Conservation (phyloP, 2,113 vertebrate species). For the Peromyscus polionotus region DNA sequence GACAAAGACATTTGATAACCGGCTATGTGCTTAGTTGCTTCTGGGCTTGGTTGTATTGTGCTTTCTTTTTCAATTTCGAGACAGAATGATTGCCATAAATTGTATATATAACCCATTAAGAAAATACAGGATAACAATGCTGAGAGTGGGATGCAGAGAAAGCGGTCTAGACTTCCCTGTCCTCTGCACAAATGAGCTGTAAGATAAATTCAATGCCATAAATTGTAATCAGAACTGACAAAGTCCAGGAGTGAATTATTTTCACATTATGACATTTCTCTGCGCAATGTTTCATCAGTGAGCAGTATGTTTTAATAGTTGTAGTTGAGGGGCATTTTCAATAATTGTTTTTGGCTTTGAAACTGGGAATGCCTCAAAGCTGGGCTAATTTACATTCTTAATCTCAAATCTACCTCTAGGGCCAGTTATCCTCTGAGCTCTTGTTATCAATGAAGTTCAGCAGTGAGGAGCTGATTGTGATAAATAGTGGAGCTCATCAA, state of each 20-base stretch:
- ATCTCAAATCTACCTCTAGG: background rate
- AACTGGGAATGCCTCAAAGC: background rate
- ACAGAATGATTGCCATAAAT: background rate
- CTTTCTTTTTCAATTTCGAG: background rate
- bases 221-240: background rate
- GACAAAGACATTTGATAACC: conserved; percentile 4
- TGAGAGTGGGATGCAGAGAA: fast-evolving
- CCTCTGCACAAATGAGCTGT: background rate
- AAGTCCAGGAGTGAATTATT: background rate
- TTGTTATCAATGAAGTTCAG: background rate
- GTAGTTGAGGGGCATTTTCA: background rate
- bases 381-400: background rate
- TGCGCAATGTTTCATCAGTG: background rate
- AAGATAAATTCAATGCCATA: background rate
- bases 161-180: background rate
- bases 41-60: background rate
- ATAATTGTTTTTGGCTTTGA: background rate
- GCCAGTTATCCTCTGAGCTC: background rate
- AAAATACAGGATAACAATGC: background rate
- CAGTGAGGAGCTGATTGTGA: background rate
- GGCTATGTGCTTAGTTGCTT: background rate
- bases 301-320: background rate
- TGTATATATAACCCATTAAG: background rate
- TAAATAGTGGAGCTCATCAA: fast-evolving
- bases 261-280: background rate